Percentiles rank a stretch among this genome's conserved stretches.
phyloP scores from a whole-genome alignment of 2,797 vertebrate genomes.

The Danionella dracula region DNA sequence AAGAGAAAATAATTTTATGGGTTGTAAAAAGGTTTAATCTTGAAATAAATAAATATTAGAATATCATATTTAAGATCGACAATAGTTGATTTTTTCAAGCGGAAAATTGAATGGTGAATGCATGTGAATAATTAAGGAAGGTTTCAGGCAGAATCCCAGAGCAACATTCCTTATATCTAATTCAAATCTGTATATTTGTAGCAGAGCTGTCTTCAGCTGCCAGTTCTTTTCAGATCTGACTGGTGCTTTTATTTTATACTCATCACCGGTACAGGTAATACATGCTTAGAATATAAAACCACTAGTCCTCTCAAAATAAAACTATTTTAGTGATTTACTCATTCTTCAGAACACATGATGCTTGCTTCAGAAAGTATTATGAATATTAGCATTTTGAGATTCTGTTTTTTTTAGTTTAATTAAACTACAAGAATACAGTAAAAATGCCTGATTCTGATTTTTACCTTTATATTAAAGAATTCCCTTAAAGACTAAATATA shows the following conservation, averaged over 20 bases:
- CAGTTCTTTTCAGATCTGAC: neutral
- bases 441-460: no score
- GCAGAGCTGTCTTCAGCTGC: neutral
- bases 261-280: neutral
- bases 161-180: neutral
- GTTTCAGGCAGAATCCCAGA: neutral
- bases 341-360: no score
- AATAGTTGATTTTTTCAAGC: constrained; percentile 21
- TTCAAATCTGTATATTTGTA: neutral
- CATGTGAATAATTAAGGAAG: constrained; percentile 12
- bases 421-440: no score
- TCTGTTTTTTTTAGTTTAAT: no score
- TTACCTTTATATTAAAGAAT: no score
- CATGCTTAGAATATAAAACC: neutral
- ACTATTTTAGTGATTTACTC: no score
- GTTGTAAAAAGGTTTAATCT: neutral
- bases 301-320: no score
- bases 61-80: constrained; percentile 11
- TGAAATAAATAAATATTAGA: neutral
- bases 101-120: constrained; percentile 15
- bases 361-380: no score
- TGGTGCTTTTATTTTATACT: neutral
- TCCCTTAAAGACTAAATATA: no score
- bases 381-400: no score
- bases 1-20: neutral